phyloP scores from a whole-genome alignment of 2,113 vertebrate genomes.

The Jaculus jaculus region DNA sequence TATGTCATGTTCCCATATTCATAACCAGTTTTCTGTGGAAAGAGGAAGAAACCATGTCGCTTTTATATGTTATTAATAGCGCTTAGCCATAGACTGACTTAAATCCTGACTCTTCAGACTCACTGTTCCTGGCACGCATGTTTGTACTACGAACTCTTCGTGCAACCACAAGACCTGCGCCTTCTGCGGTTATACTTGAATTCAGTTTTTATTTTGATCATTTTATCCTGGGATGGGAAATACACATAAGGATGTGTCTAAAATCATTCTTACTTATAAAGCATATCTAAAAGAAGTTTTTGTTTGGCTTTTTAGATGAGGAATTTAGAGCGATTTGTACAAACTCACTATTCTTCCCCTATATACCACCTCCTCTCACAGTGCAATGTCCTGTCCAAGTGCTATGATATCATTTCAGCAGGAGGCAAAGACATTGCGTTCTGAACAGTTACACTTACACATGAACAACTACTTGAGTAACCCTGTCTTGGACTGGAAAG shows the following conservation, averaged over 20 bases:
- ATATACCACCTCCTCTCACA: not conserved
- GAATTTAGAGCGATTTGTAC: not conserved
- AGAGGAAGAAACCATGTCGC: slow-evolving; percentile 22
- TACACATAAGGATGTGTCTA: not conserved
- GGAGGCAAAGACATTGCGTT: slow-evolving; percentile 11
- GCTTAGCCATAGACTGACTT: not conserved
- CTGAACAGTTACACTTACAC: slow-evolving; percentile 13
- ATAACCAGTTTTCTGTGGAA: slow-evolving; percentile 28
- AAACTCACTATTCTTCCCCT: not conserved
- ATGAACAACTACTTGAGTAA: slow-evolving; percentile 64
- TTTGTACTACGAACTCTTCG: not conserved
- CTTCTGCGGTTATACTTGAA: not conserved
- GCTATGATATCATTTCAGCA: slow-evolving; percentile 48
- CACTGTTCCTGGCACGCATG: not conserved
- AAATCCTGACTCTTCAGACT: not conserved
- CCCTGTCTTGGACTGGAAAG: not conserved
- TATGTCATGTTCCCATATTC: not conserved
- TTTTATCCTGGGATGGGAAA: not conserved
- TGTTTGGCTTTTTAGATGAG: not conserved
- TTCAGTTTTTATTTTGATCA: slow-evolving; percentile 19
- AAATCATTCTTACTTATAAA: not conserved
- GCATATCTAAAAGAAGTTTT: not conserved
- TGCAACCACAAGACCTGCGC: not conserved
- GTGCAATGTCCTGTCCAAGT: slow-evolving; percentile 33
- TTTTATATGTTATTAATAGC: slow-evolving; percentile 11